Percentiles rank a stretch among this genome's conserved stretches.
phyloP scores from a whole-genome alignment of 1,140 invertebrate genomes.

The Frieseomelitta varia region DNA sequence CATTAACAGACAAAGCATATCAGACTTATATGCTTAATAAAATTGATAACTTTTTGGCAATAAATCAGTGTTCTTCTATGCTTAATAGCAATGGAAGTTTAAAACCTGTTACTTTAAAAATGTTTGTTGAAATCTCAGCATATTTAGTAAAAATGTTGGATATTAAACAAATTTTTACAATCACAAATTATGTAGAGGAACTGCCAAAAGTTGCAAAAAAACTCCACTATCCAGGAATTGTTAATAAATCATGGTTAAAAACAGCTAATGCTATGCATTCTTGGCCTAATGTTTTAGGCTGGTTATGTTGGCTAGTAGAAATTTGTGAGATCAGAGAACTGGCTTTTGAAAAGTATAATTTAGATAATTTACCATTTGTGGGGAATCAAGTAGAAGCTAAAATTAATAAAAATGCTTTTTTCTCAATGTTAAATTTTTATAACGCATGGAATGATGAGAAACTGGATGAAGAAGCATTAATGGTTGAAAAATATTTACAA shows the following conservation, averaged over 20 bases:
- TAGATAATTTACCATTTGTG: conserved; percentile 65
- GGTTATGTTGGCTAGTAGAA: conserved; percentile 83
- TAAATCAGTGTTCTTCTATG: conserved; percentile 60
- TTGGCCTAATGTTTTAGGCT: conserved; percentile 83
- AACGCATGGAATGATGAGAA: conserved; percentile 73
- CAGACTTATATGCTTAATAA: conserved; percentile 71
- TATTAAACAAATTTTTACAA: conserved; percentile 67
- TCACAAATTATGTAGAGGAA: conserved; percentile 75
- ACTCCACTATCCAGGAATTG: conserved; percentile 82
- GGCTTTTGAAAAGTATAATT: conserved; percentile 62
- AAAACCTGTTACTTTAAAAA: conserved; percentile 75
- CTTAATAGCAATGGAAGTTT: conserved; percentile 75
- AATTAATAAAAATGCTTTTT: conserved; percentile 59
- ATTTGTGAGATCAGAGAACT: conserved; percentile 72
- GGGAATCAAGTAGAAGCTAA: conserved; percentile 57
- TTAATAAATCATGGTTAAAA: conserved; percentile 84
- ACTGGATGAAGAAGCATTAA: conserved; percentile 64
- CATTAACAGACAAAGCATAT: conserved; percentile 74
- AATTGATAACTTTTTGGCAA: conserved; percentile 73
- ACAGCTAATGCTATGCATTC: conserved; percentile 84
- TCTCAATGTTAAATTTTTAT: conserved; percentile 65
- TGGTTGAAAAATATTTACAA: conserved; percentile 64
- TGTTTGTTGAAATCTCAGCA: conserved; percentile 73
- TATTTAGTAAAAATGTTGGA: conserved; percentile 68
- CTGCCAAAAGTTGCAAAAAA: conserved; percentile 82